Evolutionary conservation across 2,888 invertebrate species (phyloP), one percentile per base, ranked within the genome.

Genomic region (Drosophila barbarae): DNA sequence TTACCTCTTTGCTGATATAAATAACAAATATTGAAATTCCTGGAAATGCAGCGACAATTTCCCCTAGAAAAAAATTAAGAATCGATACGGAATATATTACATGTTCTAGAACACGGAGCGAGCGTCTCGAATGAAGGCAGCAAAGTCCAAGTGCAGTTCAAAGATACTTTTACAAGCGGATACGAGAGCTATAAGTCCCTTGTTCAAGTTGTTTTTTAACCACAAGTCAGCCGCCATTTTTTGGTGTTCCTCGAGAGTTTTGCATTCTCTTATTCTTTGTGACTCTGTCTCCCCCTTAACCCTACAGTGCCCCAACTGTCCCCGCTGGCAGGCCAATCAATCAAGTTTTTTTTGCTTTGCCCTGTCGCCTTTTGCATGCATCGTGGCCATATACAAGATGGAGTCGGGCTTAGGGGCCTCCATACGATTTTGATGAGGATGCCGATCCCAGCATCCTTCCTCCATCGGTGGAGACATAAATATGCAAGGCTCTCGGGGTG

Each of bases 261-360:
- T 77, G 77, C 78, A 81, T 77, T 77, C 74, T 57, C 32, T 9
- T 35, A 26, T 15, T 51, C 38, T 39, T 36, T 36, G 41, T 30
- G 41, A 21, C 47, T 38, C 30, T 50, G 47, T 54, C n/a, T 32
- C 18, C 35, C 56, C 54, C 42, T 58, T 60, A 66, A 18, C 66
- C 58, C 30, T 18, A 3, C 8, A 8, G 18, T 9, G 2, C 46
- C 54, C 73, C 70, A 58, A 47, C 39, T 44, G 21, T 28, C 36
- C 54, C 26, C 64, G 23, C 73, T 81, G 79, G 71, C 83, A 76
- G 83, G 81, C 85, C 87, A 87, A 87, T 87, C 87, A 87, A 87
- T 87, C 87, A 87, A 87, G 87, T 86, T 87, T 84, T 84, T 87
- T 78, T 30, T 7, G 42, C 35, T 36, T 21, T 28, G 46, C 46